Evolutionary conservation across 2,113 vertebrate species (phyloP).

Genomic region (Haemorhous mexicanus): DNA sequence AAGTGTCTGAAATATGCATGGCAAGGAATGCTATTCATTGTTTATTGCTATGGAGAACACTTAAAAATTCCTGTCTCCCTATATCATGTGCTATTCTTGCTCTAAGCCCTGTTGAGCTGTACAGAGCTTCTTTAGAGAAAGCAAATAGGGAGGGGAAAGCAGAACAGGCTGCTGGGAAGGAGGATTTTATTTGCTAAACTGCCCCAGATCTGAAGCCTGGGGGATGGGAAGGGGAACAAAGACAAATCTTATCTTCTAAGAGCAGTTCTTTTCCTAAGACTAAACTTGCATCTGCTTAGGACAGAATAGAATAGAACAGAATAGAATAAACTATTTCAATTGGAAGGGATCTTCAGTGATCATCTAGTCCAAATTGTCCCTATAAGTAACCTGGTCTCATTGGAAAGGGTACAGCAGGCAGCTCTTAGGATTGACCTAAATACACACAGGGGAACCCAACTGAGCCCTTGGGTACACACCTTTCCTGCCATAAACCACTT

Average conservation of each 20-base stretch:
- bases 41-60: not conserved
- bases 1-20: constrained; percentile 5
- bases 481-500: not conserved
- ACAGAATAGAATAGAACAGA: not conserved
- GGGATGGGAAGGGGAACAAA: not conserved
- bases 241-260: not conserved
- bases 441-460: not conserved
- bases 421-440: not conserved
- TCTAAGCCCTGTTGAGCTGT: not conserved
- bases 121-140: not conserved
- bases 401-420: not conserved
- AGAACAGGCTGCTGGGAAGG: not conserved
- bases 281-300: not conserved
- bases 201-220: not conserved
- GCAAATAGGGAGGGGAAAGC: not conserved
- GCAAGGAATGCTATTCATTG: constrained; percentile 13
- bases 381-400: not conserved
- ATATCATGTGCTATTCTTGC: not conserved
- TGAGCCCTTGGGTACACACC: not conserved
- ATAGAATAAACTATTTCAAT: not conserved
- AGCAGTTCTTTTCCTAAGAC: not conserved
- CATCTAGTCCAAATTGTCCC: not conserved
- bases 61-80: not conserved
- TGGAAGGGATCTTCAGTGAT: not conserved
- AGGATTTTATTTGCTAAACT: not conserved